A percentile compares a stretch with the other conserved stretches of the same genome.
phyloP scores from a whole-genome alignment of 2,888 invertebrate species.

The Allolobophora icterica region DNA sequence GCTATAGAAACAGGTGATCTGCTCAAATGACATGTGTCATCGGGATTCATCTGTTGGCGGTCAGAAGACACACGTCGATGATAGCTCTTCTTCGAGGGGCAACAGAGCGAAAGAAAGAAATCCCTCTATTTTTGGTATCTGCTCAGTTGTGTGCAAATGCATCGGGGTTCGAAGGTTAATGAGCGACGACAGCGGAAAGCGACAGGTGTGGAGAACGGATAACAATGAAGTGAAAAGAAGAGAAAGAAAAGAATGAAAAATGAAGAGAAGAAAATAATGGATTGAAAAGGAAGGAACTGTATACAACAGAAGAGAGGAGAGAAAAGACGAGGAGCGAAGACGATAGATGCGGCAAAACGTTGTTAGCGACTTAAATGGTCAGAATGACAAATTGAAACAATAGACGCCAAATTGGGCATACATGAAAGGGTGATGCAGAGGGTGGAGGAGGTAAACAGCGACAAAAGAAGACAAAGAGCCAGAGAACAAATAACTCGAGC shows the following conservation, averaged over 20 bases:
- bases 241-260: slow-evolving; percentile 13
- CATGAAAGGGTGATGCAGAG: too few species aligned
- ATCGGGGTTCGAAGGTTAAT: not conserved
- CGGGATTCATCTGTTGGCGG: not conserved
- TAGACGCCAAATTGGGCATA: too few species aligned
- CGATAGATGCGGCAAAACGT: too few species aligned
- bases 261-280: not conserved
- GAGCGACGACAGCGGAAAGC: not conserved
- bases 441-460: too few species aligned
- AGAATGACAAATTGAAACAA: too few species aligned
- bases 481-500: too few species aligned
- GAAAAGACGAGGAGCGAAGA: too few species aligned
- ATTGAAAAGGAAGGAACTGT: too few species aligned
- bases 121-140: not conserved
- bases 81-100: not conserved
- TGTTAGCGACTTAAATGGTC: too few species aligned
- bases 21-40: not conserved
- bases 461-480: too few species aligned
- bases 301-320: too few species aligned
- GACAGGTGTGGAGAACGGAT: not conserved
- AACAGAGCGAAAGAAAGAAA: not conserved
- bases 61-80: not conserved
- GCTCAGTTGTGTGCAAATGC: not conserved
- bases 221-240: not conserved
- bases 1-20: too few species aligned